Evolutionary conservation across 1,140 invertebrate genomes (phyloP).

Genomic region (Drosophila triauraria): DNA sequence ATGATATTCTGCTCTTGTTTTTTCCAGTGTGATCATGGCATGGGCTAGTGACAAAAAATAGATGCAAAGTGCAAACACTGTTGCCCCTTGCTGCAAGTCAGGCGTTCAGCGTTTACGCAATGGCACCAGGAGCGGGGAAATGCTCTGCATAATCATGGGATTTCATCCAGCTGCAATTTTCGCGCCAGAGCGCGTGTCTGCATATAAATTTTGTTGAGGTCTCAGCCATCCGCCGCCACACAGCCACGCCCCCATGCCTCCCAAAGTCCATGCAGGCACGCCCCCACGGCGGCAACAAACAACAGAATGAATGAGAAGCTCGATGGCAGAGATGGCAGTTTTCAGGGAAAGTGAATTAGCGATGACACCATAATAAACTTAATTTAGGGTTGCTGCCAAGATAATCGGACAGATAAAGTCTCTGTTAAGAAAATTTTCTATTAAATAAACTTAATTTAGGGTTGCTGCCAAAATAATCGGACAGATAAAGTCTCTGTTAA

Average conservation of each 20-base stretch:
- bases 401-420: too few species aligned
- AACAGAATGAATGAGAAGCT: slow-evolving; percentile 24
- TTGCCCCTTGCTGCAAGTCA: slow-evolving; percentile 48
- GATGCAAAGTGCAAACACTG: slow-evolving; percentile 23
- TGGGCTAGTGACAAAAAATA: slow-evolving; percentile 21
- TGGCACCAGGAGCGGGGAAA: slow-evolving; percentile 41
- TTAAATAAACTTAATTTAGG: too few species aligned
- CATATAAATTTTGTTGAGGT: slow-evolving; percentile 69
- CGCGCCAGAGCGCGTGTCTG: slow-evolving; percentile 77
- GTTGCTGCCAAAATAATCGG: too few species aligned
- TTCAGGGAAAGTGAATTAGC: not conserved
- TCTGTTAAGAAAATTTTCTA: too few species aligned
- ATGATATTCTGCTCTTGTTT: not conserved
- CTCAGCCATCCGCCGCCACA: slow-evolving; percentile 3
- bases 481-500: too few species aligned
- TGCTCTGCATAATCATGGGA: slow-evolving; percentile 81
- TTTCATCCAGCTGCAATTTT: slow-evolving; percentile 80
- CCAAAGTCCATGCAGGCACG: slow-evolving; percentile 6
- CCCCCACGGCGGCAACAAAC: slow-evolving; percentile 28
- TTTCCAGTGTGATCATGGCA: slow-evolving; percentile 7
- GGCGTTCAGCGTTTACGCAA: slow-evolving; percentile 48
- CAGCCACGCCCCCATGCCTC: slow-evolving; percentile 1
- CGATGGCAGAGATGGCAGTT: slow-evolving; percentile 20
- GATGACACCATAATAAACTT: too few species aligned
- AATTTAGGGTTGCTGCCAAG: too few species aligned